phyloP scores from a whole-genome alignment of 2,113 vertebrate genomes.

The Gymnogyps californianus region DNA sequence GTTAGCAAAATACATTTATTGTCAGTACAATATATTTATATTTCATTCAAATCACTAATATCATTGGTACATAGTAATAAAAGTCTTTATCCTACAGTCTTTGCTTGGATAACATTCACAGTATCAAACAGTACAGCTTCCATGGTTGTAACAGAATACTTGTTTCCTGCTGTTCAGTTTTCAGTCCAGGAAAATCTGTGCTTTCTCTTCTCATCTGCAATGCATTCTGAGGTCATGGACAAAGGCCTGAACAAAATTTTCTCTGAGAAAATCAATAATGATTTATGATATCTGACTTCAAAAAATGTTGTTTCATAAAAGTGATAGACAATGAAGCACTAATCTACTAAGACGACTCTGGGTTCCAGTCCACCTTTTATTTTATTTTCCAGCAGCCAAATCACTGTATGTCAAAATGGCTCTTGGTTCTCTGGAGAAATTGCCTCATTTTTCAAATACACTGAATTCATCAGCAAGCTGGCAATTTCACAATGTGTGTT shows the following conservation, averaged over 20 bases:
- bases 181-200: neutral
- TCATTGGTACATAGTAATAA: neutral
- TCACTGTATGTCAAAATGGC: neutral
- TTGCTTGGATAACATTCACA: neutral
- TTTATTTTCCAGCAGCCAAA: neutral
- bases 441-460: constrained; percentile 3
- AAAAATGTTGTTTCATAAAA: constrained; percentile 46
- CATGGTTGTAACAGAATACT: neutral
- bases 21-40: neutral
- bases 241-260: constrained; percentile 19
- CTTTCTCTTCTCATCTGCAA: constrained; percentile 24
- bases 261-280: constrained; percentile 51
- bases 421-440: neutral
- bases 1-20: neutral
- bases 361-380: constrained; percentile 7
- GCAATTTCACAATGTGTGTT: neutral
- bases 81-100: neutral
- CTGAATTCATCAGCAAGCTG: neutral
- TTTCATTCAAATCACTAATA: neutral
- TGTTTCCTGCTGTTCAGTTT: neutral
- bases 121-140: neutral
- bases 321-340: constrained; percentile 26
- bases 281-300: constrained; percentile 38
- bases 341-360: neutral
- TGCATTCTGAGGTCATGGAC: constrained; percentile 8